Percentiles rank a stretch among this genome's conserved stretches.
phyloP scores from a whole-genome alignment of 2,888 invertebrate genomes.

The Agonopterix alstromeriana region DNA sequence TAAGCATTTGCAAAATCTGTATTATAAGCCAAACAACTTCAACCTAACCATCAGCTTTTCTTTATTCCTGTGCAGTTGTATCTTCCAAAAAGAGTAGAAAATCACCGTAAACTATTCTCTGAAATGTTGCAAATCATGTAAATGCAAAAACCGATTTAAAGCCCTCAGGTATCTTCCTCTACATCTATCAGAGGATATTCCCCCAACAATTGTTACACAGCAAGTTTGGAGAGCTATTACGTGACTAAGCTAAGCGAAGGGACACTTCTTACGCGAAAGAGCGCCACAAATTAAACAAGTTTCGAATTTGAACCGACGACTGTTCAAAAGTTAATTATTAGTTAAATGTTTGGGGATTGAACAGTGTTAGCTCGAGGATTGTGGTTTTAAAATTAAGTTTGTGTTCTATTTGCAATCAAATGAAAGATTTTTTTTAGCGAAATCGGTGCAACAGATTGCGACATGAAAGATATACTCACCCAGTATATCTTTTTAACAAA shows the following conservation, averaged over 20 bases:
- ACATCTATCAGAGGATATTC: not conserved
- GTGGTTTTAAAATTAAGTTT: not conserved
- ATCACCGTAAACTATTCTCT: not conserved
- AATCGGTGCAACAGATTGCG: no score
- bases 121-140: not conserved
- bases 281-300: slow-evolving; percentile 71
- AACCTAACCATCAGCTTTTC: no score
- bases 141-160: no score
- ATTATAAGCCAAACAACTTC: no score
- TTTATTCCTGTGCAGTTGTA: no score
- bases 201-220: slow-evolving; percentile 11
- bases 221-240: slow-evolving; percentile 60
- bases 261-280: slow-evolving; percentile 34
- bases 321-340: slow-evolving; percentile 58
- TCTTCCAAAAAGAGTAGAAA: no score
- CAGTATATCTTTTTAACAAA: no score
- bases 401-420: no score
- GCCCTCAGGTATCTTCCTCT: no score
- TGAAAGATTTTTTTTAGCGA: no score
- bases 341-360: slow-evolving; percentile 34
- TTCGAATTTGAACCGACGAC: slow-evolving; percentile 37
- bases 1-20: no score
- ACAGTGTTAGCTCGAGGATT: slow-evolving; percentile 3
- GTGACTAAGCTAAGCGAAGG: slow-evolving; percentile 62
- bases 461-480: no score